These are phyloP conservation scores for Papilio xuthus DNA, from an alignment of 1,140 invertebrate genomes.

Conservation along the genomic window DNA sequence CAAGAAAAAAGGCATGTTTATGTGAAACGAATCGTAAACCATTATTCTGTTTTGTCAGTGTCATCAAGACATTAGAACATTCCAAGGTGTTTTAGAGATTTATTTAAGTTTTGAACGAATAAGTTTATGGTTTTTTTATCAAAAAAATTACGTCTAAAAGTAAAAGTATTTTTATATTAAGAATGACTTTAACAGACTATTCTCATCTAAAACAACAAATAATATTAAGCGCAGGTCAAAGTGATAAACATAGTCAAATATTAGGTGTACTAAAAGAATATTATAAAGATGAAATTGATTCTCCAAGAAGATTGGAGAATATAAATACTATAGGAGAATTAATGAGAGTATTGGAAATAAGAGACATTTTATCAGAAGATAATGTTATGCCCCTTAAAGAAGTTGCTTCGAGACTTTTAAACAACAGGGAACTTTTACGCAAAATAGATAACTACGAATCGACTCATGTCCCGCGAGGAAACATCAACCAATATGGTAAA, in stretches of 20 bases:
- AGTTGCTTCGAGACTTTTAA: constrained; percentile 54
- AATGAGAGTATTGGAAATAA: constrained; percentile 65
- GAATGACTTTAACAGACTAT: constrained; percentile 65
- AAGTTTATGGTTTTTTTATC: not conserved
- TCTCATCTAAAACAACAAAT: constrained; percentile 60
- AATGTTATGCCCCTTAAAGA: constrained; percentile 64
- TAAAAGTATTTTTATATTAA: not conserved
- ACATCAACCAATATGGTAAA: constrained; percentile 62
- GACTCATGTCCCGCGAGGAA: constrained; percentile 45
- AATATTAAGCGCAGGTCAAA: constrained; percentile 51
- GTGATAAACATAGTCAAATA: constrained; percentile 57
- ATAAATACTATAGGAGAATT: constrained; percentile 62
- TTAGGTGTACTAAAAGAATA: constrained; percentile 62
- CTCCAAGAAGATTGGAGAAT: constrained; percentile 64
- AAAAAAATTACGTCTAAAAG: not conserved
- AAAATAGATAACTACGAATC: constrained; percentile 60
- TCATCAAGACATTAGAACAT: not conserved
- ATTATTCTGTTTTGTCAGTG: not conserved
- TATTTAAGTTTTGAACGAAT: not conserved
- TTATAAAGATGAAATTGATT: constrained; percentile 67
- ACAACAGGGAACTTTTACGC: constrained; percentile 53
- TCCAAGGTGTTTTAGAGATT: not conserved
- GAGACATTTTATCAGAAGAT: constrained; percentile 69
- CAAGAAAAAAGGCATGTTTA: not conserved
- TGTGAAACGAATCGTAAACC: not conserved